Evolutionary conservation across 2,797 vertebrate species (phyloP), one percentile per base, ranked within the genome.

Genomic region (Jordanella pulchra): DNA sequence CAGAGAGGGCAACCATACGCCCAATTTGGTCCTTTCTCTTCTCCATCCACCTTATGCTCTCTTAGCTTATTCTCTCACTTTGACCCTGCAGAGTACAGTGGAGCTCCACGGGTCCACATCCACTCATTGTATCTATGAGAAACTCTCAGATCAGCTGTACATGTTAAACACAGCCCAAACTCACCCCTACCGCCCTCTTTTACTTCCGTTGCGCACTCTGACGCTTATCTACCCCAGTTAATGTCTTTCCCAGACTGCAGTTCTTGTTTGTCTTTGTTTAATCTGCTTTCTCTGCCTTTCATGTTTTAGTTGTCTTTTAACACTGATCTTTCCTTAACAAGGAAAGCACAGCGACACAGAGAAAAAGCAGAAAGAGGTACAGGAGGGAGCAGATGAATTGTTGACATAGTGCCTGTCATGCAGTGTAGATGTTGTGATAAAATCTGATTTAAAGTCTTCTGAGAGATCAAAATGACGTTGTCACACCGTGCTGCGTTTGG

Each of bases 71-170:
- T 92, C 86, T 72, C 84, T 93, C 86, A 91, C 67, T n/a, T n/a
- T n/a, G n/a, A 77, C 75, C 84, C 84, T 83, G 84, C 73, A 85
- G 89, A 90, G 79, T 84, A 27, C 76, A 53, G 30, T 68, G 85
- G 87, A 91, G 85, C 87, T 81, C 65, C 63, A 66, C 73, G 86
- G 91, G 84, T 84, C 75, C 71, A 90, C 87, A 84, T 83, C 88
- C 84, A 88, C 90, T 90, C 86, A 81, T 83, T 83, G 87, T 91
- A 89, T 85, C 85, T 89, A 81, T 83, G 85, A 82, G 84, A 92
- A 94, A 92, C 90, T 88, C 85, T 81, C 82, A 76, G 86, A 91
- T 92, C 89, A 93, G 91, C 87, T 77, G 81, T 69, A 76, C 48
- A 2, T 32, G 25, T 67, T 63, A 74, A 85, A 83, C 75, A 77